Evolutionary conservation across 2,797 vertebrate genomes (phyloP).

Genomic region (Pempheris klunzingeri): DNA sequence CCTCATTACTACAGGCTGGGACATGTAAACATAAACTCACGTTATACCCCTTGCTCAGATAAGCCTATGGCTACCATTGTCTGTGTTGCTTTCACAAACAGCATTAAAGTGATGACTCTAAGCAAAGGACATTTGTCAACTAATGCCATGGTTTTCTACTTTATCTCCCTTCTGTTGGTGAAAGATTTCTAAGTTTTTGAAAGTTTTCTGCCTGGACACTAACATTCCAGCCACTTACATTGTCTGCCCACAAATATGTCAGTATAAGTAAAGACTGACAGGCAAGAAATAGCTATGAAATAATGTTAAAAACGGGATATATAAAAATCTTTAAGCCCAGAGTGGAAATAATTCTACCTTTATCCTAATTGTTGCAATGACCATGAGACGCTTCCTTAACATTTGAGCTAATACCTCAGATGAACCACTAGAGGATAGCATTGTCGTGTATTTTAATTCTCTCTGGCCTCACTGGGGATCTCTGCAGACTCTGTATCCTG

Average conservation of each 20-base stretch:
- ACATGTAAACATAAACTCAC: background rate
- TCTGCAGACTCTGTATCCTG: background rate
- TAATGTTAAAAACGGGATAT: too few relatives aligned
- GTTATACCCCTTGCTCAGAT: background rate
- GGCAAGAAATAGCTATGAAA: too few relatives aligned
- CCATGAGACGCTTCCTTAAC: background rate
- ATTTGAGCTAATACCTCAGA: background rate
- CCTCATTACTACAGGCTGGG: slow-evolving; percentile 3
- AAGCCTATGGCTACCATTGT: background rate
- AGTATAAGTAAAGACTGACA: too few relatives aligned
- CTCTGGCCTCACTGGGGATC: background rate
- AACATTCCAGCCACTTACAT: background rate
- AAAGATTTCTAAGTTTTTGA: background rate
- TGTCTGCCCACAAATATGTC: background rate
- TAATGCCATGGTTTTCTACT: background rate
- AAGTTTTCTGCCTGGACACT: background rate
- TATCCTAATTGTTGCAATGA: background rate
- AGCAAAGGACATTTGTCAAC: background rate
- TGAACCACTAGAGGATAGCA: slow-evolving; percentile 26
- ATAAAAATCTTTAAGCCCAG: too few relatives aligned
- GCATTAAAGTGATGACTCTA: background rate
- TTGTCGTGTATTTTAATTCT: background rate
- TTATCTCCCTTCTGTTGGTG: background rate
- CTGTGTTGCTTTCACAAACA: background rate
- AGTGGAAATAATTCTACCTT: background rate